A percentile compares a stretch with the other conserved stretches of the same genome.
phyloP scores from a whole-genome alignment of 2,888 invertebrate genomes.

The Dryadula phaetusa region DNA sequence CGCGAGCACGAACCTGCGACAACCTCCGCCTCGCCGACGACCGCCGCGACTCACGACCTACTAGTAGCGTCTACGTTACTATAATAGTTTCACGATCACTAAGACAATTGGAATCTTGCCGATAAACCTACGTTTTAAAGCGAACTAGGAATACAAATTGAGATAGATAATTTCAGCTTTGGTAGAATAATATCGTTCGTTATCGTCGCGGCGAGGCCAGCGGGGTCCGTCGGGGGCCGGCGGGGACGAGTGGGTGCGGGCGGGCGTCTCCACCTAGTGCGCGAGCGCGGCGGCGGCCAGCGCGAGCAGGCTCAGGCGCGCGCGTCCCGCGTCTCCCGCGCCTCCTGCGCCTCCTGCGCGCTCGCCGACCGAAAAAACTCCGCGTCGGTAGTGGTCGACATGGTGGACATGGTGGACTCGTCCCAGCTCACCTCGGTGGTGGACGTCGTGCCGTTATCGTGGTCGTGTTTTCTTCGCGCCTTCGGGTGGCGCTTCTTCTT shows the following conservation, averaged over 20 bases:
- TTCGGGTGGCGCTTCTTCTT: conserved; percentile 83
- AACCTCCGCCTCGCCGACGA: conserved; percentile 78
- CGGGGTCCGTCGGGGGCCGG: conserved; percentile 57
- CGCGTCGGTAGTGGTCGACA: conserved; percentile 76
- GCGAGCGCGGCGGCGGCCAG: conserved; percentile 80
- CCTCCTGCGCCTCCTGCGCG: conserved; percentile 84
- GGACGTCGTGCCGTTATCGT: conserved; percentile 76
- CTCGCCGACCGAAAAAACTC: conserved; percentile 85
- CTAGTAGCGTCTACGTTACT: conserved; percentile 64
- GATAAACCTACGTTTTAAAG: conserved; percentile 81
- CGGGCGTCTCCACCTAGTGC: conserved; percentile 80
- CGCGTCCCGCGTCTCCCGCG: conserved; percentile 59
- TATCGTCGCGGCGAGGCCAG: conserved; percentile 48
- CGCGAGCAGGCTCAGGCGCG: conserved; percentile 79
- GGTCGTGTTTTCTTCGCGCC: conserved; percentile 79
- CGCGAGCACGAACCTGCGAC: conserved; percentile 58
- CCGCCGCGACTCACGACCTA: conserved; percentile 58
- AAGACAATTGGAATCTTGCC: conserved; percentile 80
- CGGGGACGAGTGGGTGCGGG: conserved; percentile 78
- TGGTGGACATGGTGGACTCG: conserved; percentile 80
- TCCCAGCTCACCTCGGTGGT: conserved; percentile 78
- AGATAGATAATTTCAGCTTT: conserved; percentile 83
- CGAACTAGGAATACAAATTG: conserved; percentile 83
- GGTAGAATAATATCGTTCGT: conserved; percentile 78
- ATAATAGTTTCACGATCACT: conserved; percentile 68